Percentiles rank a stretch among this genome's conserved stretches.
phyloP scores from a whole-genome alignment of 2,888 invertebrate species.

The Ormyrus pomaceus region DNA sequence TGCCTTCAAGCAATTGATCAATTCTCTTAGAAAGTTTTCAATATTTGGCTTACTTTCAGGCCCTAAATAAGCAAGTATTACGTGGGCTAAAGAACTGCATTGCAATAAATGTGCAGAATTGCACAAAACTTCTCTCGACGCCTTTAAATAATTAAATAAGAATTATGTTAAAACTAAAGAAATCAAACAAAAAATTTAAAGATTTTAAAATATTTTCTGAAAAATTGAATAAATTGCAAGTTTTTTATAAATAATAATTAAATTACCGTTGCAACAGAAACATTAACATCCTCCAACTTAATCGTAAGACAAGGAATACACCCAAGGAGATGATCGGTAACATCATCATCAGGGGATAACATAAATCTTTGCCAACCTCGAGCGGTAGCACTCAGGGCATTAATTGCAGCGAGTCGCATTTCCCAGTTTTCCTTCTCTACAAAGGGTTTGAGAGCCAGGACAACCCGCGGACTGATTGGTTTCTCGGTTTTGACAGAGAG shows the following conservation, averaged over 20 bases:
- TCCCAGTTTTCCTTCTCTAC: conserved; percentile 71
- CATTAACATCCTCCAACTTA: conserved; percentile 67
- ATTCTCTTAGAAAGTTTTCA: conserved; percentile 63
- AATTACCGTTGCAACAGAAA: conserved; percentile 63
- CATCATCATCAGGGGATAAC: conserved; percentile 65
- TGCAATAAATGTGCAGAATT: conserved; percentile 64
- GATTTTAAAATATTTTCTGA: no score
- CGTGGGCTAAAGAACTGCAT: conserved; percentile 61
- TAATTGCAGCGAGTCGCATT: conserved; percentile 68
- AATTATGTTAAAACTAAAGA: neutral
- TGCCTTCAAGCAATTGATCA: conserved; percentile 65
- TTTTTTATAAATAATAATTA: conserved; percentile 38
- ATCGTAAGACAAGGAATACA: conserved; percentile 69
- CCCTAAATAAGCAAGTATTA: conserved; percentile 63
- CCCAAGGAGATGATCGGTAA: conserved; percentile 69
- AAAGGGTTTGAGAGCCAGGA: conserved; percentile 70
- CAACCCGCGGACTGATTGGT: conserved; percentile 68
- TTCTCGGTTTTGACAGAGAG: conserved; percentile 64
- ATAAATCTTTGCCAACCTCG: conserved; percentile 64
- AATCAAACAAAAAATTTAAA: neutral
- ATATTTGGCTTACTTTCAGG: conserved; percentile 60
- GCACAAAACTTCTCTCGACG: conserved; percentile 65
- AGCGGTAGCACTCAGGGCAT: conserved; percentile 65
- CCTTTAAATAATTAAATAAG: conserved; percentile 53
- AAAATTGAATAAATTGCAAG: no score